Evolutionary conservation across 2,888 invertebrate species (phyloP), one percentile per base, ranked within the genome.

Genomic region (Chydorus sphaericus): DNA sequence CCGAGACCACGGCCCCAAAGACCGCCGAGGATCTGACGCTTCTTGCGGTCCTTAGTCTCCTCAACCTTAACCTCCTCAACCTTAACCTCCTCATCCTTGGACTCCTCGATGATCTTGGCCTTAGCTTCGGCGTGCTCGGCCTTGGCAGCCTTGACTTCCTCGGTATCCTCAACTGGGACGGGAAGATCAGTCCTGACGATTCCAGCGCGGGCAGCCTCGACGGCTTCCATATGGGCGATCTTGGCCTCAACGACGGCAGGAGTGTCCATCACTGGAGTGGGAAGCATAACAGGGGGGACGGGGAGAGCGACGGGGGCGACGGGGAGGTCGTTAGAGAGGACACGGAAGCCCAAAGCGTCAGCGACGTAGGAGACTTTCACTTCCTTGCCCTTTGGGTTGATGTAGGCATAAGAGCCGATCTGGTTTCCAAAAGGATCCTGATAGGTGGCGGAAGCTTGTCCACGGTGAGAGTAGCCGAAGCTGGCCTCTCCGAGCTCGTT

Each of bases 301-400:
- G 48, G 18, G 16, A 37, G 31, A 33, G 48, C 33, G 10, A 55
- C 38, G 16, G 57, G 51, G 20, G 60, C 59, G 14, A 56, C 58
- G 58, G 70, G 71, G 18, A 71, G 65, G 58, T 69, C 70, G 64
- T 73, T 71, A 64, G 69, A 67, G 58, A 69, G 68, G 30, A 70
- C 72, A 54, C 70, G 67, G 68, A 69, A 73, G 29, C 65, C 66
- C 38, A 69, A 70, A 54, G 65, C 63, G 62, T 70, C 73, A 59
- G 73, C 74, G 58, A 70, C 65, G 66, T 74, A 73, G 63, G 68
- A 66, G 61, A 72, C 69, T 48, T 63, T 59, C 60, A 64, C 61
- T 59, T 64, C 62, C 61, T 70, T 67, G 38, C 73, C 74, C 58
- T 71, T 66, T 54, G 73, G 72, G 62, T 71, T 68, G 53, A 72